Evolutionary conservation across 2,888 invertebrate species (phyloP), one percentile per base, ranked within the genome.

Genomic region (Seira musarum): DNA sequence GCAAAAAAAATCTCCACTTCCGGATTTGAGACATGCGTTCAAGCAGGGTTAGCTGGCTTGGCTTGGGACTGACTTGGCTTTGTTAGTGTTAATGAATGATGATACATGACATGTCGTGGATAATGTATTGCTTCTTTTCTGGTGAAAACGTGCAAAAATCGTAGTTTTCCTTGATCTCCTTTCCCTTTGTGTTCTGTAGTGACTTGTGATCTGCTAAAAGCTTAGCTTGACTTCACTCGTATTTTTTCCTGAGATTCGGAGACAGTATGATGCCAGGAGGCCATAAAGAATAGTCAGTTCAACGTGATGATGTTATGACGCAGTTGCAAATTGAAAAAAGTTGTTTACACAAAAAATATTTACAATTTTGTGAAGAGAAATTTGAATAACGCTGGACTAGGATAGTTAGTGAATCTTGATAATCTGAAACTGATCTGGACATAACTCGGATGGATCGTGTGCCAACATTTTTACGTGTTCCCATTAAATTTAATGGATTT

Each of bases 201-300:
- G 67, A 67, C 67, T 10, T 35, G 8, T 30, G 67, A 67, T 46
- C 67, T 40, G 22, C 13, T 22, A 30, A 66, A 64, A 40, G 53
- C 3, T 53, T 53, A 8, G 3, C 53, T 53, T 53, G 53, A 53
- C 53, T 53, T 13, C 15, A 13, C 53, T 49, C 21, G 40, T 67
- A 15, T 19, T 46, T 49, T 22, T 67, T 30, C 22, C 53, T 69
- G 57, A 1, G 25, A 60, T 19, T 15, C 17, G 61, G 22, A 61
- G 70, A 70, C 70, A 35, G 61, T 53, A 22, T 35, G 70, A 70
- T 61, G 70, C 70, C 70, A 70, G 30, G n/a, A 46, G 10, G 30
- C 17, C 17, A 53, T 3, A n/a, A 53, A 17, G 15, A 53, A 13
- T 8, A 8, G 53, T 3, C 6, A 53, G 17, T 40, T 40, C n/a